Evolutionary conservation across 2,888 invertebrate genomes (phyloP), one percentile per base, ranked within the genome.

Genomic region (Lepidochrysops patricia): DNA sequence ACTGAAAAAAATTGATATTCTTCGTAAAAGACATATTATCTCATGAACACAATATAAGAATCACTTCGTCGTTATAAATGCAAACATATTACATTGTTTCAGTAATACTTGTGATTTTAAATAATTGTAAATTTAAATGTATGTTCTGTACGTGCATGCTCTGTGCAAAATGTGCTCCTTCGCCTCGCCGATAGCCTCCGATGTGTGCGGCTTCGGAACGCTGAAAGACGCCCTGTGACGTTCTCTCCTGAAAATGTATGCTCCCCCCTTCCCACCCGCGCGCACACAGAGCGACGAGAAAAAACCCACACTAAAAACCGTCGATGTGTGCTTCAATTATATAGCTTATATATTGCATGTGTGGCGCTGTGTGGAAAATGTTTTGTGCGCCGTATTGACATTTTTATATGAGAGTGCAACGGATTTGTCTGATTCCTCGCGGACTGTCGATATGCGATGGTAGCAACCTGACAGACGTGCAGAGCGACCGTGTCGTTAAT

Each of bases 191-290:
- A 89, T 89, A 83, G 77, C 80, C 79, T 74, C 72, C 81, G 75
- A 85, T 88, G 88, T 89, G 88, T 87, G 88, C 86, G 84, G 74
- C 80, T 79, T 82, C 80, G 80, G 79, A 80, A 82, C 84, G 82
- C 80, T 87, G 88, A 89, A 89, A 89, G 88, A 89, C 86, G 87
- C 83, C 80, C 79, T 81, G 85, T 86, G 85, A 84, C 83, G 84
- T 74, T 68, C 84, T 81, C 85, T 85, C 84, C 87, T 87, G 87
- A 87, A 87, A 86, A 85, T 84, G 84, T 84, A 83, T 83, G 81
- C 79, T 74, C 63, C 76, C 75, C 70, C 78, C 68, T 67, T 65
- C 68, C 67, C 66, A 63, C 70, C 71, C 71, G 68, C 64, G 68
- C 70, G 63, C 64, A 64, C 65, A 65, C 63, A 70, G 79, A 84